Conservation (phyloP, 2,888 invertebrate species). For the Idaea biselata region DNA sequence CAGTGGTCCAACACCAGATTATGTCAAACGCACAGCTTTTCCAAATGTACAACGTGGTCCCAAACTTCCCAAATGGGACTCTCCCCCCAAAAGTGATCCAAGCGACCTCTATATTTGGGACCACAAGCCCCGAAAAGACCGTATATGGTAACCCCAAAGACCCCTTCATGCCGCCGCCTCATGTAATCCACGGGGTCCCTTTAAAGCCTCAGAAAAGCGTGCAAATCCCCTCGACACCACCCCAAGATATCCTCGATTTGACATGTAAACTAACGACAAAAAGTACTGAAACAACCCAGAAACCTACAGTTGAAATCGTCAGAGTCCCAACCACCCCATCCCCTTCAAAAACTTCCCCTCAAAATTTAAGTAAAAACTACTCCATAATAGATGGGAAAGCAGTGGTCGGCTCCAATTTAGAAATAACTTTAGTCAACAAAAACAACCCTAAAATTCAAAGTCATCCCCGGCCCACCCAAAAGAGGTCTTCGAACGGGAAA, state of each 20-base stretch:
- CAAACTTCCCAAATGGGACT: slow-evolving; percentile 50
- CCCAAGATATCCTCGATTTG: slow-evolving; percentile 83
- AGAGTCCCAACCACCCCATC: slow-evolving; percentile 64
- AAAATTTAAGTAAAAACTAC: slow-evolving; percentile 73
- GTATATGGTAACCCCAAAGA: slow-evolving; percentile 89
- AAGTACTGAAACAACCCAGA: slow-evolving; percentile 46
- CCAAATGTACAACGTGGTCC: slow-evolving; percentile 66
- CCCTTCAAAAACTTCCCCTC: slow-evolving; percentile 64
- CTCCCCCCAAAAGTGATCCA: slow-evolving; percentile 81
- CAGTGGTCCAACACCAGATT: slow-evolving; percentile 66
- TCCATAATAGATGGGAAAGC: slow-evolving; percentile 65
- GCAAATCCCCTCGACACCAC: slow-evolving; percentile 48
- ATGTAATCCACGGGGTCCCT: slow-evolving; percentile 68
- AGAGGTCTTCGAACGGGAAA: slow-evolving; percentile 79
- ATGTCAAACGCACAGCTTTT: slow-evolving; percentile 74
- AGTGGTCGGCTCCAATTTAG: slow-evolving; percentile 83
- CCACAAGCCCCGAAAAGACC: slow-evolving; percentile 78
- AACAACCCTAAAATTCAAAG: slow-evolving; percentile 26
- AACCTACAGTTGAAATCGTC: slow-evolving; percentile 81
- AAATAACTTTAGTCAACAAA: slow-evolving; percentile 85
- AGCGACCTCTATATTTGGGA: slow-evolving; percentile 83
- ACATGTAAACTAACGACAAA: slow-evolving; percentile 74
- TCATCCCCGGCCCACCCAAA: slow-evolving; percentile 48
- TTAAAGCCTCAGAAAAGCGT: slow-evolving; percentile 50
- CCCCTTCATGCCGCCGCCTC: slow-evolving; percentile 79